A percentile compares a stretch with the other conserved stretches of the same genome.
These are phyloP conservation scores for Hycleus phaleratus DNA, from an alignment of 1,140 invertebrate species.

Conservation along the genomic window DNA sequence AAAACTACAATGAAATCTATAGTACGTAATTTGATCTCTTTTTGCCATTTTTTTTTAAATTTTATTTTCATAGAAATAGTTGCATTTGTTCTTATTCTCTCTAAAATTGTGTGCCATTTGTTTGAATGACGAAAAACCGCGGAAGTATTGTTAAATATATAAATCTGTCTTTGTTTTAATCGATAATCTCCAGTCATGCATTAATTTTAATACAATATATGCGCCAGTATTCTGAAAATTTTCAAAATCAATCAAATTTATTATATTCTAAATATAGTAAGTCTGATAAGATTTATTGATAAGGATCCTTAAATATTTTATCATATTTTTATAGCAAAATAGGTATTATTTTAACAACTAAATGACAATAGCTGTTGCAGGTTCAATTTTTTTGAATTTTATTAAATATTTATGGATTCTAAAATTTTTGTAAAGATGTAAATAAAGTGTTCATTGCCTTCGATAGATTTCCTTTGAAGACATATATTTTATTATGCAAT, in stretches of 20 bases:
- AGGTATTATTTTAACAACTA: no score
- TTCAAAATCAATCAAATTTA: not conserved
- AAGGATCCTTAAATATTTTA: no score
- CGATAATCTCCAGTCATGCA: not conserved
- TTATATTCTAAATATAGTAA: no score
- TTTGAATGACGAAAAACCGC: not conserved
- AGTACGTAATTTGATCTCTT: slow-evolving; percentile 14
- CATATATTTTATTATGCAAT: slow-evolving; percentile 4
- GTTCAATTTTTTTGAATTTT: no score
- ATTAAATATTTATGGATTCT: slow-evolving; percentile 1
- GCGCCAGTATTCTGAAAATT: slow-evolving; percentile 25
- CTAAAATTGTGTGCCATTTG: not conserved
- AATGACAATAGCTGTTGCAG: no score
- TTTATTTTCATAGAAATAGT: slow-evolving; percentile 8
- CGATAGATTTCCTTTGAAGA: no score
- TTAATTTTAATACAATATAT: not conserved
- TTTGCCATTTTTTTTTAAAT: slow-evolving; percentile 16
- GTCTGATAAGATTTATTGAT: no score
- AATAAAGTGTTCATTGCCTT: slow-evolving; percentile 11
- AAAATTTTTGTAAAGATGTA: slow-evolving; percentile 8
- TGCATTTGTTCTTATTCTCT: not conserved
- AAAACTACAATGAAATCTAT: slow-evolving; percentile 1
- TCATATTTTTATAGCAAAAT: no score
- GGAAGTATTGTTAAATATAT: not conserved
- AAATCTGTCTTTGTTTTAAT: not conserved